Evolutionary conservation across 2,113 vertebrate species (phyloP).

Genomic region (Daboia siamensis): DNA sequence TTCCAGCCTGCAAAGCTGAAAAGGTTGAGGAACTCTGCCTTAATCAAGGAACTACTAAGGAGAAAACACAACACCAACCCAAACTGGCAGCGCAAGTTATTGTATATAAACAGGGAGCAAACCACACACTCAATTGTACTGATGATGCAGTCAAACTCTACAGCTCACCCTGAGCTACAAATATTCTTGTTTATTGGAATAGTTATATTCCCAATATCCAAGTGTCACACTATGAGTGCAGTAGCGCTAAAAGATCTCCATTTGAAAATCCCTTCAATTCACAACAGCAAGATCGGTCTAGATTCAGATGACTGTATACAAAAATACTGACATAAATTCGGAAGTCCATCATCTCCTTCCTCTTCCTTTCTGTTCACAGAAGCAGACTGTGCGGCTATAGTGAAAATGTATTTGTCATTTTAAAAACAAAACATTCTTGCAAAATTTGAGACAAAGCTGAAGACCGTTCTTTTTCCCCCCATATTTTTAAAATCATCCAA

Average conservation of each 20-base stretch:
- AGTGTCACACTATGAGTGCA: background rate
- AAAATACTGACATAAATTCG: slow-evolving; percentile 5
- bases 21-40: too few species aligned
- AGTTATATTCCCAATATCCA: background rate
- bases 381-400: background rate
- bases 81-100: background rate
- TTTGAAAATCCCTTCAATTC: background rate
- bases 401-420: background rate
- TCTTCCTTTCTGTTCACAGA: background rate
- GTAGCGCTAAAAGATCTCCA: background rate
- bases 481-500: slow-evolving; percentile 39
- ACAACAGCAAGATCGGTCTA: slow-evolving; percentile 12
- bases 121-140: background rate
- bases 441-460: slow-evolving; percentile 15
- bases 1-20: too few species aligned
- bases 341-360: background rate
- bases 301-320: rapidly evolving
- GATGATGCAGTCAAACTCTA: background rate
- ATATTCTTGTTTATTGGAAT: background rate
- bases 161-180: background rate
- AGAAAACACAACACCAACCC: background rate
- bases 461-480: background rate
- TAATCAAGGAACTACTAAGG: background rate
- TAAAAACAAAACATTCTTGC: slow-evolving; percentile 15
- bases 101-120: background rate